Evolutionary conservation across 2,888 invertebrate species (phyloP), one percentile per base, ranked within the genome.

Genomic region (Pollenia angustigena): DNA sequence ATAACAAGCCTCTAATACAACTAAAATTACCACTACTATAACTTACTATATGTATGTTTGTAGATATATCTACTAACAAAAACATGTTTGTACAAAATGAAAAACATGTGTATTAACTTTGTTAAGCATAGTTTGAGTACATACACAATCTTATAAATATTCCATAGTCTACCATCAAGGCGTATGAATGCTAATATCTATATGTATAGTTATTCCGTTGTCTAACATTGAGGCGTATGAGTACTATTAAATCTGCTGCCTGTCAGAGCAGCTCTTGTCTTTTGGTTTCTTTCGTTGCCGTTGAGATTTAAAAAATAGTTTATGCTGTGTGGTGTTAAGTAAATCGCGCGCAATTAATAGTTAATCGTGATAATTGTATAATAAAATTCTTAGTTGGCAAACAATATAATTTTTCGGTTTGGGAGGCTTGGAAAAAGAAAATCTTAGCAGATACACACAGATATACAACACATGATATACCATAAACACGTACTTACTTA

Each of bases 361-460:
- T 76, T 84, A 88, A 88, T 85, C 79, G 78, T 62, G 81, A 69
- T 88, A 87, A 87, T 84, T 88, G 79, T 85, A 23, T 83, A 85
- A 88, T 85, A 72, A 85, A 87, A 86, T 68, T 86, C 18, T 23
- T 62, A 40, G 46, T 52, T 46, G 6, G 10, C 52, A 75, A 80
- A 56, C 7, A 62, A 40, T 11, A 4, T 18, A 75, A n/a, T 18
- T 1, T 1, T 60, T 62, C 4, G 10, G 14, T 40, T 32, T 58
- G 48, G 1, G 32, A 0, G 6, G 32, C 0, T 4, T 32, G 56
- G n/a, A 2, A 11, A 44, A 54, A 42, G 7, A 54, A 8, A 75
- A 58, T 14, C 23, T 32, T 14, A 14, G 50, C 32, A 16, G 7
- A 40, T 62, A 18, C 8, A 0, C 10, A 52, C 50, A n/a, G 8